Percentiles rank a stretch among this genome's conserved stretches.
Conservation (phyloP, 2,797 vertebrate genomes). For the Molossus molossus region DNA sequence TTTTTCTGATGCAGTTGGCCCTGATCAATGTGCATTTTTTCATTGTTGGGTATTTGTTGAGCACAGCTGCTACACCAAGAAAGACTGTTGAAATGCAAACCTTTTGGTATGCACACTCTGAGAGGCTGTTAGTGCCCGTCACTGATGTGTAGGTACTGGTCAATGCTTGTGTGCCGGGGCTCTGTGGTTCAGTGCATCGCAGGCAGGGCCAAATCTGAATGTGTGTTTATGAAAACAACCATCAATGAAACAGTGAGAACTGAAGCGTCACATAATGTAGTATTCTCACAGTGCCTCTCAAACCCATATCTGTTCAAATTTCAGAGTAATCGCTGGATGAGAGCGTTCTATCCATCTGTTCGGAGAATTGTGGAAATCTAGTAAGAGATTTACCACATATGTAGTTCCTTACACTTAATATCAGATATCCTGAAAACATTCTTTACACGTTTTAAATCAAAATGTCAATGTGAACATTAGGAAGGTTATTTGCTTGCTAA, state of each 20-base stretch:
- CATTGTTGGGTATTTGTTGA: conserved; percentile 69
- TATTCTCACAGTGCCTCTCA: conserved; percentile 77
- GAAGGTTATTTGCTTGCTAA: conserved; percentile 75
- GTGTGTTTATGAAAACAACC: conserved; percentile 61
- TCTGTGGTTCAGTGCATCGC: conserved; percentile 10
- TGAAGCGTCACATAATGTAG: conserved; percentile 62
- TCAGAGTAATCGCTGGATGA: conserved; percentile 66
- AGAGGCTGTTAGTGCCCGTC: not conserved
- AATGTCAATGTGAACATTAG: conserved; percentile 78
- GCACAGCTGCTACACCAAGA: conserved; percentile 54
- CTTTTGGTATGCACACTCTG: not conserved
- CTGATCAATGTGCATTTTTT: conserved; percentile 63
- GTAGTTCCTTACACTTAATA: conserved; percentile 79
- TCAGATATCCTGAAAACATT: conserved; percentile 81
- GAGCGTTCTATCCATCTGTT: conserved; percentile 81
- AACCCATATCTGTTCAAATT: conserved; percentile 72
- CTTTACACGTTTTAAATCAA: conserved; percentile 79
- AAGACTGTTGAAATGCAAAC: conserved; percentile 45
- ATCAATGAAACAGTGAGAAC: conserved; percentile 69
- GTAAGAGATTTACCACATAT: conserved; percentile 74
- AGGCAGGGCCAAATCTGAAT: not conserved
- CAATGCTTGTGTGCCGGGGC: not conserved
- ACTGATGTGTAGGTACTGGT: not conserved
- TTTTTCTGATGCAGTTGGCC: conserved; percentile 69
- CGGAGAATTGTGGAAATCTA: conserved; percentile 78